These are phyloP conservation scores for Pluvialis apricaria DNA, from an alignment of 2,113 vertebrate species.

Conservation along the genomic window DNA sequence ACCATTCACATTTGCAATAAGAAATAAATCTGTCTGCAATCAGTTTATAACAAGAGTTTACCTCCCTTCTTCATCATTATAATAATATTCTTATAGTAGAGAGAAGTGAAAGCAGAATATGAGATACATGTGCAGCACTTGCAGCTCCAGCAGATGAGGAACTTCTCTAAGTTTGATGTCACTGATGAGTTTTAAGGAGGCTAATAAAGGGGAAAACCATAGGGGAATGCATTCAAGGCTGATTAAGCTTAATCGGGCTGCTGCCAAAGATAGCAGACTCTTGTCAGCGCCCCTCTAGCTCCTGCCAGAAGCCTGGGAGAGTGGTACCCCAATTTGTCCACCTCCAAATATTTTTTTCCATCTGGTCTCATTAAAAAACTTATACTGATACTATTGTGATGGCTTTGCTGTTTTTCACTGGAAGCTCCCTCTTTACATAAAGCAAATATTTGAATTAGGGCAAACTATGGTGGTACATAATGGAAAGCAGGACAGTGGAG, in stretches of 20 bases:
- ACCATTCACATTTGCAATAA: not conserved
- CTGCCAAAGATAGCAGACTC: not conserved
- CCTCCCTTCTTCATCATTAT: not conserved
- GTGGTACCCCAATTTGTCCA: not conserved
- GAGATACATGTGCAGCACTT: not conserved
- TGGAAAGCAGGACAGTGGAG: not conserved
- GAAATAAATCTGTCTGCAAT: not conserved
- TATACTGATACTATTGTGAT: not conserved
- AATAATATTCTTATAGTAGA: not conserved
- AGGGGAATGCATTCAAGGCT: not conserved
- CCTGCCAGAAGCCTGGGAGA: not conserved
- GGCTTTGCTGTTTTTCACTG: not conserved
- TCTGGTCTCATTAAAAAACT: not conserved
- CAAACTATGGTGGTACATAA: not conserved
- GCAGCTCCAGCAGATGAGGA: not conserved
- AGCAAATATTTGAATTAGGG: not conserved
- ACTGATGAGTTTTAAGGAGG: constrained; percentile 1
- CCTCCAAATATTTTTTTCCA: not conserved
- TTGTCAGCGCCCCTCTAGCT: not conserved
- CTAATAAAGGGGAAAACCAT: not conserved
- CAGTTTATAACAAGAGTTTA: not conserved
- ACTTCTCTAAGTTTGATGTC: not conserved
- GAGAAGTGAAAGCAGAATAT: not conserved
- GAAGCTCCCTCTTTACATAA: not conserved
- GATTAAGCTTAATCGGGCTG: not conserved